Evolutionary conservation across 2,797 vertebrate genomes (phyloP), one percentile per base, ranked within the genome.

Genomic region (Protonibea diacanthus): DNA sequence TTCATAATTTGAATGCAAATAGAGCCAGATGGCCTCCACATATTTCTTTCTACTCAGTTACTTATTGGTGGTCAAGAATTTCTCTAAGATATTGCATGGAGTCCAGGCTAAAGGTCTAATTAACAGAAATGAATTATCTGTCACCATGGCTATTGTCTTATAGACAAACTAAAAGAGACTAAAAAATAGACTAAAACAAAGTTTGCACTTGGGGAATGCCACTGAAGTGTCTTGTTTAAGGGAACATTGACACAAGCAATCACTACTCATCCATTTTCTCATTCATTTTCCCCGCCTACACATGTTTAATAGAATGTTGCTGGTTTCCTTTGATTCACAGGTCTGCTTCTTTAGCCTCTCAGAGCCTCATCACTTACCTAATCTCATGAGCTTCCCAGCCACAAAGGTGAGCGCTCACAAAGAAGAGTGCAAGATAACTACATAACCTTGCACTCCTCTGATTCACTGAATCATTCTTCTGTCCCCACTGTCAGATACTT

Each of bases 1-100:
- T 74, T 66, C 66, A 61, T 68, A 18, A 79, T 81, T 51, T 79
- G 52, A 87, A 80, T 78, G 63, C 74, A 82, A 84, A 81, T 73
- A 52, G 58, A 71, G 52, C 57, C 77, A 87, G 84, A 83, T 87
- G 61, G 65, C 62, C 78, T 57, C 68, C 77, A 76, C 51, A 84
- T 79, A 69, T 47, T 75, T 62, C 84, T 76, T 80, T 81, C 63
- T 52, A 60, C 77, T 57, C 67, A 70, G 61, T 62, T 38, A 62
- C 42, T 73, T 74, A 23, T 56, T 59, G 63, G 44, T 48, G 33
- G 59, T 76, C 21, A 40, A 51, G 23, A 45, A 42, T 21, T 33
- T 65, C 20, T 73, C 69, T 29, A 21, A 73, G 62, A 66, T 60
- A 51, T 21, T 60, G 42, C n/a, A 55, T 62, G 21, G 20, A 57